These are phyloP conservation scores for Bruchidius siliquastri DNA, from an alignment of 2,888 invertebrate genomes.

Conservation along the genomic window DNA sequence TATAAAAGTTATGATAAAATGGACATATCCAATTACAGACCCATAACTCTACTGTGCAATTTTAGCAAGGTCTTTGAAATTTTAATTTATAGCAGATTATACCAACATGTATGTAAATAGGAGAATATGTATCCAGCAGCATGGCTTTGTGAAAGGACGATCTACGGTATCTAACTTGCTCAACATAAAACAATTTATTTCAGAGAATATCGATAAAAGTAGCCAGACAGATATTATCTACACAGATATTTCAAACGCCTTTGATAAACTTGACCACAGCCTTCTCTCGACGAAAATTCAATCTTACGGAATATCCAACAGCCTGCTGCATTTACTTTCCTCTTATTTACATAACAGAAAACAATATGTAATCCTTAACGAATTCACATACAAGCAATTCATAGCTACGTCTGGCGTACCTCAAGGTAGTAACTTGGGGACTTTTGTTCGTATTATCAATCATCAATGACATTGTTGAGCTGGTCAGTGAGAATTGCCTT, in stretches of 20 bases:
- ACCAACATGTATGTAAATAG: not conserved
- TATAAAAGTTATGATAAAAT: not conserved
- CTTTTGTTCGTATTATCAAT: not conserved
- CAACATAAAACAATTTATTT: not conserved
- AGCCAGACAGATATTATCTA: not conserved
- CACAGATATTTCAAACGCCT: not conserved
- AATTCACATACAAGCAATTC: not conserved
- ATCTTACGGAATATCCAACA: not conserved
- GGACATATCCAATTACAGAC: not conserved
- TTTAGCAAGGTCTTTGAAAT: not conserved
- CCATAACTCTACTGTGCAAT: not conserved
- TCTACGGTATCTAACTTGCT: not conserved
- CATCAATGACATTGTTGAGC: not conserved
- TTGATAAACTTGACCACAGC: not conserved
- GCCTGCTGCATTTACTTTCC: not conserved
- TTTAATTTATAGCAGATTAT: not conserved
- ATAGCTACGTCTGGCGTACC: slow-evolving; percentile 4
- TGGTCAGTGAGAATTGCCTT: not conserved
- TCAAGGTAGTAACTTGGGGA: not conserved
- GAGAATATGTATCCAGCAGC: not conserved
- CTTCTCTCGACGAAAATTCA: not conserved
- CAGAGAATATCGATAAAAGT: not conserved
- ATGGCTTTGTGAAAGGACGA: not conserved
- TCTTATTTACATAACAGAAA: slow-evolving; percentile 3
- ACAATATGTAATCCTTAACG: slow-evolving; percentile 2